These are phyloP conservation scores for Ectobius pallidus DNA, from an alignment of 2,888 invertebrate species.

Conservation along the genomic window DNA sequence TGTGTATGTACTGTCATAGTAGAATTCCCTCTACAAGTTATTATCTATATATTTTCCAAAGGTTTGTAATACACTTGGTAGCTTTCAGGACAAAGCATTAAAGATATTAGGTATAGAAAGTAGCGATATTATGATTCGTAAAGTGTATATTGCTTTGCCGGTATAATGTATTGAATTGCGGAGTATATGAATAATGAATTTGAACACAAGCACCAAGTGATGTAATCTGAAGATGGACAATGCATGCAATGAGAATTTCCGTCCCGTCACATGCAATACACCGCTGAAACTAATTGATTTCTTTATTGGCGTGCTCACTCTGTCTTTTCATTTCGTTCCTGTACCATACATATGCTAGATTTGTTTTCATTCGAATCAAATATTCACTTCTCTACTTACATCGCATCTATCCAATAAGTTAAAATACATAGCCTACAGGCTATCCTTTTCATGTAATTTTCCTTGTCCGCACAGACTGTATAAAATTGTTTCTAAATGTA, in stretches of 20 bases:
- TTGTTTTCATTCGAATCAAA: too few relatives aligned
- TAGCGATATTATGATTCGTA: not conserved
- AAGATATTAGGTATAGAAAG: slow-evolving; percentile 15
- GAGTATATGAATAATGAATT: slow-evolving; percentile 20
- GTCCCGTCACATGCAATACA: not conserved
- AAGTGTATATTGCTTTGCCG: slow-evolving; percentile 19
- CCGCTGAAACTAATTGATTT: not conserved
- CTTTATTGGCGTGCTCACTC: not conserved
- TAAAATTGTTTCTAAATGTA: too few relatives aligned
- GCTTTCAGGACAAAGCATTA: not conserved
- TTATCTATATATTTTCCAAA: slow-evolving; percentile 1
- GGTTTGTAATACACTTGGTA: slow-evolving; percentile 18
- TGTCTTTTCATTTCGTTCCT: too few relatives aligned
- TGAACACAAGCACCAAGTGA: slow-evolving; percentile 6
- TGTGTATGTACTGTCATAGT: too few relatives aligned
- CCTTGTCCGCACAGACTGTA: too few relatives aligned
- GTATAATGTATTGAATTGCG: not conserved
- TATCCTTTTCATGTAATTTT: too few relatives aligned
- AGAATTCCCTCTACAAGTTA: not conserved
- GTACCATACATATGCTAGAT: too few relatives aligned
- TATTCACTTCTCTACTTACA: too few relatives aligned
- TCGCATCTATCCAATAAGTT: too few relatives aligned
- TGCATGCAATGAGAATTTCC: slow-evolving; percentile 4
- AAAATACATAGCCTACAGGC: too few relatives aligned
- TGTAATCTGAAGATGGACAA: slow-evolving; percentile 7